Evolutionary conservation across 2,888 invertebrate species (phyloP), one percentile per base, ranked within the genome.

Genomic region (Calephelis perditalis): DNA sequence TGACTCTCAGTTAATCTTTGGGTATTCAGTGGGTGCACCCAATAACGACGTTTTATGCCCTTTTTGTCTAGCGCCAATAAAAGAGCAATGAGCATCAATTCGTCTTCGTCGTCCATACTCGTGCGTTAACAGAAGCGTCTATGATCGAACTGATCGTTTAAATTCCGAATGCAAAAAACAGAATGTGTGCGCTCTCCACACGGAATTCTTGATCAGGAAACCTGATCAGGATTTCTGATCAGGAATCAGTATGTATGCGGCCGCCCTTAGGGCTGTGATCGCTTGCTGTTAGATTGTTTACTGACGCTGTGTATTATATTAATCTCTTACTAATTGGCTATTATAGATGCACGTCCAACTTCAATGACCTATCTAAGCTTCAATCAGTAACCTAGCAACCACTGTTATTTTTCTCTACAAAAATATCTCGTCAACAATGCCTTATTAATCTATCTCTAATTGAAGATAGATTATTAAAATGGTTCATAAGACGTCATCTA

Each of bases 1-100:
- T 58, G 63, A 56, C 56, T 56, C 40, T 56, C 43, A 11, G 11
- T 43, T 43, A 56, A n/a, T 56, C 56, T 56, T 43, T 12, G 43
- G 12, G 56, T 56, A 9, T 56, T 56, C n/a, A 46, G n/a, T n/a
- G 46, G 46, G 11, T 46, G 46, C 11, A 46, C n/a, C 12, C 46
- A 46, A n/a, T 46, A 46, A 3, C 46, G 46, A 8, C 9, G 44
- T 44, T 44, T 8, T 44, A 9, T 44, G 10, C 26, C 26, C 26
- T 44, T 44, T 11, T 7, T 44, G 44, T 44, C 11, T 44, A 44
- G 44, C 45, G 45, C 45, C 45, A 45, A n/a, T 45, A 45, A 45
- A 45, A 45, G 11, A 11, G 2, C 45, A 2, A 45, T 45, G n/a
- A n/a, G 11, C 4, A 45, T 45, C 45, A 45, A 45, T 45, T 45